Evolutionary conservation across 2,113 vertebrate species (phyloP).

Genomic region (Struthio camelus): DNA sequence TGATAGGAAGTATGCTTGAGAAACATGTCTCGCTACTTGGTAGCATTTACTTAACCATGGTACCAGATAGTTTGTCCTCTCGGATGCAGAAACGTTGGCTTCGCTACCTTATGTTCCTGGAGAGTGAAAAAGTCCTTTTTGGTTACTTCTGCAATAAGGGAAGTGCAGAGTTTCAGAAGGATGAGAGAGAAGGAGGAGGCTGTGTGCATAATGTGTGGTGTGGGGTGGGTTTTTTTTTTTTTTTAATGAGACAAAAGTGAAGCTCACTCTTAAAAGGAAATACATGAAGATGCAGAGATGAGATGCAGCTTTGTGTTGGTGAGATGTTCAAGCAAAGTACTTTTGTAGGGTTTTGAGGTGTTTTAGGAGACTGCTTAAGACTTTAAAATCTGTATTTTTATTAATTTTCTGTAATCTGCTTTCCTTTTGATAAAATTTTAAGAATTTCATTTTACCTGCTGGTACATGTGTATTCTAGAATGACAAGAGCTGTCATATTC

Average conservation of each 20-base stretch:
- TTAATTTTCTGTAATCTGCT: neutral
- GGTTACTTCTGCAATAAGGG: neutral
- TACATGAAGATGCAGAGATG: neutral
- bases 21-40: neutral
- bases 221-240: neutral
- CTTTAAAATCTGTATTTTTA: neutral
- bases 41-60: neutral
- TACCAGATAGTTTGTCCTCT: neutral
- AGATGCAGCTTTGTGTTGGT: neutral
- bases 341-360: neutral
- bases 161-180: neutral
- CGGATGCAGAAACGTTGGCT: neutral
- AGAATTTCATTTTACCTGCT: neutral
- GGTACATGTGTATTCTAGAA: neutral
- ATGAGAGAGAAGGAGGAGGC: neutral
- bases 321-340: neutral
- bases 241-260: neutral
- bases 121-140: neutral
- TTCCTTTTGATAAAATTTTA: neutral
- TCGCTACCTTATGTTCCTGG: neutral
- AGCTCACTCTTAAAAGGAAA: neutral
- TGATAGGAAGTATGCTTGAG: neutral
- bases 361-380: neutral
- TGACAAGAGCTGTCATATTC: neutral
- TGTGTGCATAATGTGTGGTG: neutral